Evolutionary conservation across 2,888 invertebrate genomes (phyloP).

Genomic region (Blastobasis lacticolella): DNA sequence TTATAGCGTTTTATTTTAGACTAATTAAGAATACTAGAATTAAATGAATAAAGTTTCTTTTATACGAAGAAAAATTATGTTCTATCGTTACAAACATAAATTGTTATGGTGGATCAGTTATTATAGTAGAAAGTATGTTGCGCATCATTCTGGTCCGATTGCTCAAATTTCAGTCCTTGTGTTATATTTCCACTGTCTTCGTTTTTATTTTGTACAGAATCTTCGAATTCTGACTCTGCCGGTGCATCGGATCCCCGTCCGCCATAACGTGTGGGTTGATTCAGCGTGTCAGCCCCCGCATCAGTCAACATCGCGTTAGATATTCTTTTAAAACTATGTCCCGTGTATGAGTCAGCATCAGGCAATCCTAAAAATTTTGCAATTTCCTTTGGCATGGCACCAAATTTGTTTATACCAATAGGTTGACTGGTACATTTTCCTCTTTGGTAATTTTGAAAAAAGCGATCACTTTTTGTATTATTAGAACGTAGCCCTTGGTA

Average conservation of each 20-base stretch:
- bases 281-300: not conserved
- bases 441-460: conserved; percentile 13
- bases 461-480: conserved; percentile 11
- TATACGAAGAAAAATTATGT: too few species aligned
- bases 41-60: too few species aligned
- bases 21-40: too few species aligned
- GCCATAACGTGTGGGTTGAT: too few species aligned
- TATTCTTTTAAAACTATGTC: conserved; percentile 10
- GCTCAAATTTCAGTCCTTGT: not conserved
- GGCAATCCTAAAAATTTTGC: conserved; percentile 11
- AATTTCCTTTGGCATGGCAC: conserved; percentile 15
- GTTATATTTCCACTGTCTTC: not conserved
- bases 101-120: too few species aligned
- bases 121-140: too few species aligned
- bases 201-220: not conserved
- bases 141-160: too few species aligned
- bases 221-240: not conserved
- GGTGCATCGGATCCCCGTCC: not conserved
- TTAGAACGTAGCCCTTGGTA: conserved; percentile 9
- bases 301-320: not conserved
- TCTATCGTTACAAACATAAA: too few species aligned
- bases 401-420: conserved; percentile 14
- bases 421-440: conserved; percentile 14
- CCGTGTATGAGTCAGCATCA: conserved; percentile 10
- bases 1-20: too few species aligned